Evolutionary conservation across 2,888 invertebrate genomes (phyloP), one percentile per base, ranked within the genome.

Genomic region (Nezara viridula): DNA sequence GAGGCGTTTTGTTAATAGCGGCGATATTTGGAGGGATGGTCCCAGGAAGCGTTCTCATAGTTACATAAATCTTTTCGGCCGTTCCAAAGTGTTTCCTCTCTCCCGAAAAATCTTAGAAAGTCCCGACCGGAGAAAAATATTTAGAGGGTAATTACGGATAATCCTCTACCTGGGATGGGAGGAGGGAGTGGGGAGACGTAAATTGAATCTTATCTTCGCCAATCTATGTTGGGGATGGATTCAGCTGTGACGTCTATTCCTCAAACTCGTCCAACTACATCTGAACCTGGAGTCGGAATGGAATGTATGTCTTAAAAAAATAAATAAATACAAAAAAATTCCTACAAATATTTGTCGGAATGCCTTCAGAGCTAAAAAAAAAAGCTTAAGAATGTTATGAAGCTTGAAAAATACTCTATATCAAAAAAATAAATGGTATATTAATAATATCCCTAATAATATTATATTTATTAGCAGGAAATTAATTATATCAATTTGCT

Each of bases 21-120:
- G 81, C n/a, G 44, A 47, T 44, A 44, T 73, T 73, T 37, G 37
- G 66, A 37, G 21, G 66, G 66, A 73, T 73, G 81, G 81, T 44
- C n/a, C 44, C 44, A 44, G 81, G 44, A 81, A 81, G 81, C 6
- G 40, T 16, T 81, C 40, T n/a, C 40, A 5, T 4, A 40, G 81
- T 81, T 81, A 81, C 44, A 81, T 81, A 81, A 81, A 81, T 81
- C 44, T 44, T 47, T 77, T 27, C 4, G 14, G 4, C 60, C 27
- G 60, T 27, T 81, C 81, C 44, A 5, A 81, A 44, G 7, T 1
- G 10, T n/a, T 40, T 44, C n/a, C 44, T 44, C 44, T 81, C 44
- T 81, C 81, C n/a, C 81, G 12, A 47, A 47, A 40, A 81, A 81
- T 81, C 40, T 66, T 81, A 81, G 81, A 81, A 81, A 81, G 81